Percentiles rank a stretch among this genome's conserved stretches.
These are phyloP conservation scores for Cydia strobilella DNA, from an alignment of 1,140 invertebrate genomes.

Conservation along the genomic window DNA sequence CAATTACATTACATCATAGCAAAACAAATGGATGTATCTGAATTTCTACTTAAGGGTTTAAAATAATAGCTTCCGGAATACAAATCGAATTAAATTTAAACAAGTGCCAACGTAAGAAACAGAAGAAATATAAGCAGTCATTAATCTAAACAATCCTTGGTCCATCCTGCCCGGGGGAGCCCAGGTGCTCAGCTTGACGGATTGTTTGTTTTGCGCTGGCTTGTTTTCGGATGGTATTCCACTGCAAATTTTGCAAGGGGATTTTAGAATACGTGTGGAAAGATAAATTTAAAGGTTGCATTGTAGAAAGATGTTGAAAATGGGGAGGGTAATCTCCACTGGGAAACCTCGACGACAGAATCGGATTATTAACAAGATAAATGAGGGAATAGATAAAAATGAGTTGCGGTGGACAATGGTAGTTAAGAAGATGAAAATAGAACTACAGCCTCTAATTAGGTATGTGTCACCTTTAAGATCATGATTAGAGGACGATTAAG, in stretches of 20 bases:
- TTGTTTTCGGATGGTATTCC: constrained; percentile 29
- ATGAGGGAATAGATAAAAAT: constrained; percentile 2
- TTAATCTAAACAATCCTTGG: constrained; percentile 64
- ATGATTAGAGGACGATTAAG: too few relatives aligned
- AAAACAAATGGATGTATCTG: background rate
- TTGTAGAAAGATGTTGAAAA: constrained; percentile 17
- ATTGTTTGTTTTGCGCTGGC: constrained; percentile 54
- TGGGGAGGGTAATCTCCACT: constrained; percentile 5
- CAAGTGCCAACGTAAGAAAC: constrained; percentile 38
- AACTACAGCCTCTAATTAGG: too few relatives aligned
- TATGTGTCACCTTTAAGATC: too few relatives aligned
- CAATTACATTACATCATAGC: background rate
- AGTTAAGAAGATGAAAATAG: constrained; percentile 1
- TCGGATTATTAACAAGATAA: background rate
- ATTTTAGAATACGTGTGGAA: constrained; percentile 15
- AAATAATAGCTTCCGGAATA: background rate
- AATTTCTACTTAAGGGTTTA: background rate
- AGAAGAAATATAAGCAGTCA: constrained; percentile 67
- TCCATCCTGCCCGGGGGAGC: constrained; percentile 51
- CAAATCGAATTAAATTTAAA: constrained; percentile 30
- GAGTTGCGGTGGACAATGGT: background rate
- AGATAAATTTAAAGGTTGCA: constrained; percentile 19
- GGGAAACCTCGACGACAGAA: constrained; percentile 8
- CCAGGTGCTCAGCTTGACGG: constrained; percentile 62
- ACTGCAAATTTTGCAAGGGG: constrained; percentile 18